Evolutionary conservation across 2,797 vertebrate species (phyloP).

Genomic region (Philypnodon macrostomus): DNA sequence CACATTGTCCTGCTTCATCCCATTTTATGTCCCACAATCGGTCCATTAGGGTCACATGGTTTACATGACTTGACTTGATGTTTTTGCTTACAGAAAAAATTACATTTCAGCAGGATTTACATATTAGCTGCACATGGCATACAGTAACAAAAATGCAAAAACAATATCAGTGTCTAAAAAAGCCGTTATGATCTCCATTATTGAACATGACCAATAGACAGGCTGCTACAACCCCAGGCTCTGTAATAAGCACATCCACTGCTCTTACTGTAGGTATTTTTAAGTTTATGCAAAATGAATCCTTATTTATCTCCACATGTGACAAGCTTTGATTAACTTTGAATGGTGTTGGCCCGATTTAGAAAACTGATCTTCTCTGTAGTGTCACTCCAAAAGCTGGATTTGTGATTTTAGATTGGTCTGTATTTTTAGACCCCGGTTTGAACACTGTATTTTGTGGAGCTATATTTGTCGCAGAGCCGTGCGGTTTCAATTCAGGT

Average conservation of each 20-base stretch:
- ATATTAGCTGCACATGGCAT: too few species aligned
- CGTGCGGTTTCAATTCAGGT: slow-evolving; percentile 34
- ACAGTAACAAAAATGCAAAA: too few species aligned
- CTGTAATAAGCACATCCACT: slow-evolving; percentile 65
- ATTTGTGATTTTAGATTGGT: slow-evolving; percentile 41
- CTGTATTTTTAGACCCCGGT: slow-evolving; percentile 54
- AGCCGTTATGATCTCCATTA: too few species aligned
- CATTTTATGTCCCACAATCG: too few species aligned
- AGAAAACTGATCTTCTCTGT: slow-evolving; percentile 21
- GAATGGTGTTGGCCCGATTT: slow-evolving; percentile 45
- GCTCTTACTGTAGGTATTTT: slow-evolving; percentile 38
- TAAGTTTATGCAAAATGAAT: slow-evolving; percentile 26
- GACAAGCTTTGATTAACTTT: slow-evolving; percentile 43
- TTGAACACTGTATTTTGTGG: slow-evolving; percentile 35
- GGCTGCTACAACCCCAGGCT: slow-evolving; percentile 38
- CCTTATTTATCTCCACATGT: slow-evolving; percentile 30
- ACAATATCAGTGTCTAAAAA: too few species aligned
- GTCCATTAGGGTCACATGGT: too few species aligned
- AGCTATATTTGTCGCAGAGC: slow-evolving; percentile 57
- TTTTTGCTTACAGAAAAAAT: too few species aligned
- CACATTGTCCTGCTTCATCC: too few species aligned
- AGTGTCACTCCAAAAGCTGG: slow-evolving; percentile 40
- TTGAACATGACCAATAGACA: slow-evolving; percentile 59
- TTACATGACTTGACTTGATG: too few species aligned
- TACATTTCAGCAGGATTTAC: too few species aligned